Evolutionary conservation across 2,113 vertebrate genomes (phyloP), one percentile per base, ranked within the genome.

Genomic region (Caranx melampygus): DNA sequence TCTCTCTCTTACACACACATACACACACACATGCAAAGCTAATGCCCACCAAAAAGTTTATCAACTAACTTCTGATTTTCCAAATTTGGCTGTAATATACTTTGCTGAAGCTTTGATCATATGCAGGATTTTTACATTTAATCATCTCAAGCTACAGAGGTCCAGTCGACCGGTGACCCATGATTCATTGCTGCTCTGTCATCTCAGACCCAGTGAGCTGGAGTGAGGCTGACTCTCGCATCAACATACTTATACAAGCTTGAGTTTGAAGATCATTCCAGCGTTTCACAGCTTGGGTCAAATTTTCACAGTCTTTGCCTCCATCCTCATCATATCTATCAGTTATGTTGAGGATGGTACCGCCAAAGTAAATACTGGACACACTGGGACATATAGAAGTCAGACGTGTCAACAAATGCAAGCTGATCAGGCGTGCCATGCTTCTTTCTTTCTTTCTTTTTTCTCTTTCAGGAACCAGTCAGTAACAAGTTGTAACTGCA

Each of bases 101-200:
- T 33, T 33, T 44, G 37, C 64, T 66, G 26, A 16, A n/a, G 45
- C 67, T 70, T 26, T 42, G 35, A 69, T 42, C 67, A 69, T 33
- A 54, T 12, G 35, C 6, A 5, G 14, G 35, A 10, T 57, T 70
- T 66, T 70, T 70, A 57, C 14, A 31, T 44, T 64, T 64, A 20
- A 42, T 40, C n/a, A 11, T 21, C 21, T 54, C 49, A 20, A 51
- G 18, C 49, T 51, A 20, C 49, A 15, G 18, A 20, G 16, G 8
- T 51, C 18, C 18, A 51, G 52, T 54, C 10, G 5, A 54, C 4
- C 9, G 4, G 52, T 2, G 10, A 9, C 8, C 52, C 10, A 21
- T 26, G 52, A 54, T 54, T 54, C 9, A 21, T 9, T 52, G 20
- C 52, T 21, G 51, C 51, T 52, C 51, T 21, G 20, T 52, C 51